Base-by-base conservation (phyloP, 2,888 invertebrate species). In the Chrysolina americana region DNA sequence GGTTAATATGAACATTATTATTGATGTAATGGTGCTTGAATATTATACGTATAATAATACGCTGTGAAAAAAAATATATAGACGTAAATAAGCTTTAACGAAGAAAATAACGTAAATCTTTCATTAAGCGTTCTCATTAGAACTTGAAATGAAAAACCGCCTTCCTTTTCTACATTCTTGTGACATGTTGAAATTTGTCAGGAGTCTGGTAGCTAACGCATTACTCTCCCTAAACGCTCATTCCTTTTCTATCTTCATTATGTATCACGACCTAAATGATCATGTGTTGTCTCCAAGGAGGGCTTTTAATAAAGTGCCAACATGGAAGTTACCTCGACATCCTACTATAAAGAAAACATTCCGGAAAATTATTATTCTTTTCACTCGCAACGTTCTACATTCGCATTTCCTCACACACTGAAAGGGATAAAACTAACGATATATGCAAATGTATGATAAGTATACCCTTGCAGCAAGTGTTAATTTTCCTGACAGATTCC, bases 261-360 rank as follows among this genome's bases (percentile, higher is more conserved):
- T 53, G 53, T 19, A 21, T 21, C 21, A 53, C 21, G 53, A 17
- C 48, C 48, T 48, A 17, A 53, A 53, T 53, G 53, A 53, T 53
- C 53, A 53, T 53, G 53, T 53, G 53, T 11, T 19, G 53, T 53
- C 53, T 53, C 53, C 21, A 19, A 9, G 48, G 48, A 21, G 53
- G 21, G 21, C 11, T 53, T 53, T 53, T 21, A 53, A 21, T 53
- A 13, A 21, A 53, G 53, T 21, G 53, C 53, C 21, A 53, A 53
- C 53, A 53, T 21, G 53, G 21, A 53, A 21, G 21, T 53, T 19
- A 53, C 53, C 53, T 21, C 53, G 53, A 53, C 53, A 53, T 53
- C 21, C 53, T 21, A 53, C 19, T 53, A 13, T 13, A 21, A 21
- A 0, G 53, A 19, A 13, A 15, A 53, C 53, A 48, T 53, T 21